Evolutionary conservation across 2,888 invertebrate species (phyloP).

Genomic region (Cryptocephalus moraei): DNA sequence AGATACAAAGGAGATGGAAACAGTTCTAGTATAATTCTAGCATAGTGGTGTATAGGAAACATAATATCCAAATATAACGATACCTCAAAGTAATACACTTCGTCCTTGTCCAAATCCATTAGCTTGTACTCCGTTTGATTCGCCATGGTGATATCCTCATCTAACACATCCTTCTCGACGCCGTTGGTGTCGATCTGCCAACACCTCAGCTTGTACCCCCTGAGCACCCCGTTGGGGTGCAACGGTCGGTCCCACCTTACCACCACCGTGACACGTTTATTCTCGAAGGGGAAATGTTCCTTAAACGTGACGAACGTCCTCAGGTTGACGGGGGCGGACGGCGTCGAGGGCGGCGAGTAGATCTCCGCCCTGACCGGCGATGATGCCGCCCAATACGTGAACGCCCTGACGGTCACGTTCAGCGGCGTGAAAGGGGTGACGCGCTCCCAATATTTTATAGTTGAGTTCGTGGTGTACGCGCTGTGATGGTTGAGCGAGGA

Average conservation of each 20-base stretch:
- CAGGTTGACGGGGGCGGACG: slow-evolving; percentile 61
- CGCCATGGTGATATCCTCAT: slow-evolving; percentile 42
- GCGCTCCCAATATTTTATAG: slow-evolving; percentile 42
- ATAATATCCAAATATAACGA: slow-evolving; percentile 4
- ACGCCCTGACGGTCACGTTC: slow-evolving; percentile 66
- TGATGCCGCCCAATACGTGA: slow-evolving; percentile 77
- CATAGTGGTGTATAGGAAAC: too few species aligned
- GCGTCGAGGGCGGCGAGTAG: slow-evolving; percentile 71
- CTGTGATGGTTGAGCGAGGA: slow-evolving; percentile 23
- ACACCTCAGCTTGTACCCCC: slow-evolving; percentile 60
- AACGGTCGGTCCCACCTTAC: slow-evolving; percentile 75
- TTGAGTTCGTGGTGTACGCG: slow-evolving; percentile 43
- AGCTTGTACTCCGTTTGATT: slow-evolving; percentile 48
- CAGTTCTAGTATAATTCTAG: too few species aligned
- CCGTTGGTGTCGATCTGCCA: slow-evolving; percentile 45
- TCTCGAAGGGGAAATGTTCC: slow-evolving; percentile 4
- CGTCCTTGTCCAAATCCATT: slow-evolving; percentile 46
- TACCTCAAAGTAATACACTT: slow-evolving; percentile 61
- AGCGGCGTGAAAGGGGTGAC: slow-evolving; percentile 61
- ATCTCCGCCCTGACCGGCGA: slow-evolving; percentile 50
- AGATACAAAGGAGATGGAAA: too few species aligned
- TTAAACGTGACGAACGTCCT: slow-evolving; percentile 60
- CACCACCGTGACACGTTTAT: slow-evolving; percentile 34
- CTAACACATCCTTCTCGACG: slow-evolving; percentile 41
- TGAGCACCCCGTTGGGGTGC: slow-evolving; percentile 62